Conservation (phyloP, 2,888 invertebrate species). For the Cephus runcator region DNA sequence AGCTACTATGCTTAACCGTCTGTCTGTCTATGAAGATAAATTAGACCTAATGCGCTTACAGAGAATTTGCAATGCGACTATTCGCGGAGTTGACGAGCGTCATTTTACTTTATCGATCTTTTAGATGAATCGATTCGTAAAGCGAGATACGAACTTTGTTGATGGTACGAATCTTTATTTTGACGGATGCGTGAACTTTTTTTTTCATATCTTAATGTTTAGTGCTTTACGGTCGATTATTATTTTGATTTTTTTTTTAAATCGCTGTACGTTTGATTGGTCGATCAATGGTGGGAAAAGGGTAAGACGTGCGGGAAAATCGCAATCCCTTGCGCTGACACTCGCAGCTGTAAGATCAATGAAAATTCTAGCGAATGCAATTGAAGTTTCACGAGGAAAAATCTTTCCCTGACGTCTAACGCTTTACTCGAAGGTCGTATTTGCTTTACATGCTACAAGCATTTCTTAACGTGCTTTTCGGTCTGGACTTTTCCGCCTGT, state of each 20-base stretch:
- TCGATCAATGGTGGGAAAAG: too few relatives aligned
- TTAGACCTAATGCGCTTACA: not conserved
- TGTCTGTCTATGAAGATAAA: not conserved
- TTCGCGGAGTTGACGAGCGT: not conserved
- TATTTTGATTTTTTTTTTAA: not conserved
- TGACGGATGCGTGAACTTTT: too few relatives aligned
- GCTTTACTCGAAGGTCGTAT: not conserved
- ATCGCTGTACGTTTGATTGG: not conserved
- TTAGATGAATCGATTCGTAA: too few relatives aligned
- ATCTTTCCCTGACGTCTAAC: not conserved
- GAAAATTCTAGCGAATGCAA: too few relatives aligned
- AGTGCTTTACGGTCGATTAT: too few relatives aligned
- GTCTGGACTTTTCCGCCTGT: not conserved
- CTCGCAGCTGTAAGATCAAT: too few relatives aligned
- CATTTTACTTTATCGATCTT: too few relatives aligned
- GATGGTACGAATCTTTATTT: too few relatives aligned
- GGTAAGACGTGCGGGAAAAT: too few relatives aligned
- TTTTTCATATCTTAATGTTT: too few relatives aligned
- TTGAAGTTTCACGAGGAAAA: not conserved
- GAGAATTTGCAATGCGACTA: not conserved
- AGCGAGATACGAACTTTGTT: too few relatives aligned
- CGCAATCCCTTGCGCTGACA: too few relatives aligned
- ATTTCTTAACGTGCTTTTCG: not conserved
- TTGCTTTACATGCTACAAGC: not conserved
- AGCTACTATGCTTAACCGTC: not conserved